Conservation (phyloP, 1,140 invertebrate species). For the Lepidostoma basale region DNA sequence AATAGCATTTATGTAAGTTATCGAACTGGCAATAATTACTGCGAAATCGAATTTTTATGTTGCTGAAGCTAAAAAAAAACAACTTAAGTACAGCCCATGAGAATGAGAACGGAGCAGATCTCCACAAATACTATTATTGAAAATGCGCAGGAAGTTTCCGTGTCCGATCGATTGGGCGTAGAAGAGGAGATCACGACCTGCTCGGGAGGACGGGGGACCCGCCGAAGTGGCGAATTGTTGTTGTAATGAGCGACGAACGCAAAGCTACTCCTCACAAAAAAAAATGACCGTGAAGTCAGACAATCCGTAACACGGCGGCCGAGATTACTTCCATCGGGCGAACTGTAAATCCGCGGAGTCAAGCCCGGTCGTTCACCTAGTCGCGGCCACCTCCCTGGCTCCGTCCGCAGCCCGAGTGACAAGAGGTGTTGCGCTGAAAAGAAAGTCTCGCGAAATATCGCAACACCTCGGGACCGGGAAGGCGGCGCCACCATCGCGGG, state of each 20-base stretch:
- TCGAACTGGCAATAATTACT: too few species aligned
- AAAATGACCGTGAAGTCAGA: neutral
- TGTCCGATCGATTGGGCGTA: too few species aligned
- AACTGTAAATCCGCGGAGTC: conserved; percentile 28
- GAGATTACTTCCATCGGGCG: neutral
- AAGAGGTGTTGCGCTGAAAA: conserved; percentile 18
- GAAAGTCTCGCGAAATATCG: conserved; percentile 24
- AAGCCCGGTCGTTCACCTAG: conserved; percentile 34
- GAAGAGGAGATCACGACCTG: too few species aligned
- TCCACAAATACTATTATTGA: too few species aligned
- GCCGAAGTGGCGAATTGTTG: neutral
- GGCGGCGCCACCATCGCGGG: too few species aligned
- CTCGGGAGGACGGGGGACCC: neutral
- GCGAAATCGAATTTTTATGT: too few species aligned
- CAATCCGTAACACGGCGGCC: neutral
- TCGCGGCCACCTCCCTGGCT: conserved; percentile 3
- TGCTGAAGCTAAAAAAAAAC: too few species aligned
- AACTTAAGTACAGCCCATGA: too few species aligned
- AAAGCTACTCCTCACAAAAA: neutral
- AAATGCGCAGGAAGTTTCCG: too few species aligned
- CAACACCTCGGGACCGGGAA: neutral
- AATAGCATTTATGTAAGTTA: too few species aligned
- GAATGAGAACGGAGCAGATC: too few species aligned
- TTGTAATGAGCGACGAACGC: too few species aligned
- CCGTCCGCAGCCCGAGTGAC: neutral